phyloP scores from a whole-genome alignment of 2,113 vertebrate genomes.

The Rhinoderma darwinii region DNA sequence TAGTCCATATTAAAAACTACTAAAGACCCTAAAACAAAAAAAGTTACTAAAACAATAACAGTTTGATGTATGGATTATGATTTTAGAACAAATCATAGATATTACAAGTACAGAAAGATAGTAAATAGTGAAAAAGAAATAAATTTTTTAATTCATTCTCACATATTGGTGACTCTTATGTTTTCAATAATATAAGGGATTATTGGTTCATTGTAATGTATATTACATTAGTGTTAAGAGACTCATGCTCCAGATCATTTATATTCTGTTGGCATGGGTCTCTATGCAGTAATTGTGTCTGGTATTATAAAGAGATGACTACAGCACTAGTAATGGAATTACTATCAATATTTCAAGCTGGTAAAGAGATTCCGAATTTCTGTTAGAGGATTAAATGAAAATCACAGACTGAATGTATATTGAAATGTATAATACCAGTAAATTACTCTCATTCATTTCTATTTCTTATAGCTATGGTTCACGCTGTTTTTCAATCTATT shows the following conservation, averaged over 20 bases:
- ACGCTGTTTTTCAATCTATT: conserved; percentile 14
- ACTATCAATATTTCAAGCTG: conserved; percentile 65
- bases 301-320: conserved; percentile 67
- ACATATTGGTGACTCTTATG: background rate
- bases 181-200: conserved; percentile 42
- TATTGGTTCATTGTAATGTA: conserved; percentile 69
- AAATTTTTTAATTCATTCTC: conserved; percentile 64
- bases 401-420: conserved; percentile 64
- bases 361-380: conserved; percentile 68
- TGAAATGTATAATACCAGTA: conserved; percentile 3
- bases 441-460: conserved; percentile 27
- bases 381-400: conserved; percentile 67
- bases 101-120: no score
- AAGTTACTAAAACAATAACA: no score
- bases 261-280: conserved; percentile 64
- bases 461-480: background rate
- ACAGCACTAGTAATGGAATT: conserved; percentile 68
- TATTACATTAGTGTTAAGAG: background rate
- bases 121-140: conserved; percentile 60
- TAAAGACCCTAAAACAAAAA: no score
- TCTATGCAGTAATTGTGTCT: conserved; percentile 65
- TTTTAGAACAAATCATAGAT: no score
- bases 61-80: no score
- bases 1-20: no score
- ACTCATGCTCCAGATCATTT: conserved; percentile 64